Base-by-base conservation (phyloP, 1,140 invertebrate genomes). In the Glossosoma conforme region DNA sequence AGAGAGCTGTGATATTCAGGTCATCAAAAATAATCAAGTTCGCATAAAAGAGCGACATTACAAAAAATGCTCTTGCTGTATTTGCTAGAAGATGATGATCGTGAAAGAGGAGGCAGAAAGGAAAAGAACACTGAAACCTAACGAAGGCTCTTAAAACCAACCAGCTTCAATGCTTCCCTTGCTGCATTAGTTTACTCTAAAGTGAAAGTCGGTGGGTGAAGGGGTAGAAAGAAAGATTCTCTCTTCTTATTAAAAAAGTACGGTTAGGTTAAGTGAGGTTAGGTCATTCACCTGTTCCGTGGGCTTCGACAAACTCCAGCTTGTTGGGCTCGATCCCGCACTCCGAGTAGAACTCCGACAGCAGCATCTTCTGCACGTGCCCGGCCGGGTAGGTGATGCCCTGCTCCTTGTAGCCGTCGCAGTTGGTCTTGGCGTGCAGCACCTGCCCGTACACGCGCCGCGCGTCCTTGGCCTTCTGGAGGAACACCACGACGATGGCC, bases 341-440 rank as follows among this genome's bases (percentile, higher is more conserved):
- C 61, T 96, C 91, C n/a, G 81, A 68, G 64, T 97, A 97, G 58
- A 95, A 89, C 61, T 94, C 87, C 15, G 78, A 67, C 0, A 97
- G 67, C 1, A 98, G 72, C 40, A 77, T 69, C 52, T 84, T 82
- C 68, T 98, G 94, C 42, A 89, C 77, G 14, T 81, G 72, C 19
- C 88, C 89, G 2, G 89, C 91, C 0, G 94, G 94, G 64, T 91
- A 97, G 0, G 91, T 95, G 50, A 98, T 93, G 11, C 89, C 89
- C 63, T 89, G 83, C 20, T 85, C 81, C 66, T 95, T 96, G 67
- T 85, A 90, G 0, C 92, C 92, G 71, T 95, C 91, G 61, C 86
- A 87, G 69, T 94, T 94, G 5, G 79, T 82, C 61, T 82, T 82
- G 0, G 77, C 70, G 59, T 79, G 72, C 1, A 78, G 58, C 0